Percentiles rank a stretch among this genome's conserved stretches.
Evolutionary conservation across 1,140 invertebrate genomes (phyloP).

Genomic region (Drosophila fuyamai): DNA sequence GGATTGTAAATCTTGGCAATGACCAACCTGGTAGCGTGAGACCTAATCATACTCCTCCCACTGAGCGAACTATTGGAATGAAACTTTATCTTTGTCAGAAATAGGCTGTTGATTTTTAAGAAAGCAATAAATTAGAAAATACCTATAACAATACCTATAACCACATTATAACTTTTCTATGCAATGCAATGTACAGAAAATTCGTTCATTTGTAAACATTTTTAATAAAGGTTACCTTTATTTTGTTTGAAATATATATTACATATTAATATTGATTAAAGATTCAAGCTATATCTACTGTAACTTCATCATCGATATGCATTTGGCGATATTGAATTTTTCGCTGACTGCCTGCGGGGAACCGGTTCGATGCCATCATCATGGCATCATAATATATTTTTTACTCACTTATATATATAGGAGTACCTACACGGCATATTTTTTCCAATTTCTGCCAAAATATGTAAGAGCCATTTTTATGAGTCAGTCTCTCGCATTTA

Average conservation of each 20-base stretch:
- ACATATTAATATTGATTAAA: neutral
- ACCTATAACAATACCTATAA: no score
- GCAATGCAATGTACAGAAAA: neutral
- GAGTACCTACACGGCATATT: conserved; percentile 37
- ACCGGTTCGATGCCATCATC: conserved; percentile 78
- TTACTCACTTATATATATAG: conserved; percentile 45
- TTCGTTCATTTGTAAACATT: neutral
- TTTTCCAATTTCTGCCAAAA: conserved; percentile 54
- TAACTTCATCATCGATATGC: conserved; percentile 24
- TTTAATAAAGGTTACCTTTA: neutral
- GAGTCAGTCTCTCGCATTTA: conserved; percentile 23
- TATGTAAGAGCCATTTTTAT: conserved; percentile 30
- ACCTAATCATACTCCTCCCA: conserved; percentile 23
- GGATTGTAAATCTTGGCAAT: conserved; percentile 27
- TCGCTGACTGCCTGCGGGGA: conserved; percentile 19
- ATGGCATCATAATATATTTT: conserved; percentile 61
- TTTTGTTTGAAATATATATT: neutral
- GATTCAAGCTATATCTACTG: conserved; percentile 11
- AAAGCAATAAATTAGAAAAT: no score
- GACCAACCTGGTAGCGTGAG: conserved; percentile 11
- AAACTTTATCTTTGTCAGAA: neutral
- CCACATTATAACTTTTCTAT: no score
- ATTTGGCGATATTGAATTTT: conserved; percentile 30
- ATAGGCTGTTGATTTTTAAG: no score
- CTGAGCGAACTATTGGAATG: neutral